Conservation (phyloP, 2,797 vertebrate genomes). For the Micromesistius poutassou region DNA sequence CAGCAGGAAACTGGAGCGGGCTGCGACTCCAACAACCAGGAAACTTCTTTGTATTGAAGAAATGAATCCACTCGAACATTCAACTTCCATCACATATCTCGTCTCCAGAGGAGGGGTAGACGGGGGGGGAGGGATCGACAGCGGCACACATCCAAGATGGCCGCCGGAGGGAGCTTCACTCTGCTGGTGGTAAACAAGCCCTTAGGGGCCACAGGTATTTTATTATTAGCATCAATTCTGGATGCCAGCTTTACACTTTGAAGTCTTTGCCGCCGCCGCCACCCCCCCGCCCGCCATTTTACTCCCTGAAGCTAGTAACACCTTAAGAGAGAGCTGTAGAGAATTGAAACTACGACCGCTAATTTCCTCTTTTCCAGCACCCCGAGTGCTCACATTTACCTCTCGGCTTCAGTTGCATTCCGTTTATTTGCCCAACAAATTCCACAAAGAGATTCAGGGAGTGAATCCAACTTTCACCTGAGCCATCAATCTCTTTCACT, state of each 20-base stretch:
- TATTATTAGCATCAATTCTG: conserved; percentile 65
- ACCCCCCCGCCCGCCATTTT: no score
- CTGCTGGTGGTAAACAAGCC: conserved; percentile 26
- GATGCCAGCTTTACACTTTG: conserved; percentile 45
- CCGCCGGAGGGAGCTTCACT: neutral
- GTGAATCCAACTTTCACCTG: conserved; percentile 29
- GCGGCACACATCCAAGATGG: conserved; percentile 19
- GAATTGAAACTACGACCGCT: conserved; percentile 43
- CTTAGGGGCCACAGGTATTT: conserved; percentile 46
- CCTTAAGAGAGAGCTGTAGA: conserved; percentile 28
- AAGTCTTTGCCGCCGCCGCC: conserved; percentile 12
- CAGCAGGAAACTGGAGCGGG: neutral
- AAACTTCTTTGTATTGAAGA: neutral
- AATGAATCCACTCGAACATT: neutral
- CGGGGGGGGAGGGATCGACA: neutral
- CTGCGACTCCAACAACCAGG: neutral
- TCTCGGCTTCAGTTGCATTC: conserved; percentile 35
- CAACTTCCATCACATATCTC: neutral
- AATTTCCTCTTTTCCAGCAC: conserved; percentile 41
- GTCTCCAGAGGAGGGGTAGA: neutral
- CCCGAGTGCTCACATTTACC: conserved; percentile 31
- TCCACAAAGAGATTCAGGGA: conserved; percentile 38
- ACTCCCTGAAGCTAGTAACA: conserved; percentile 49
- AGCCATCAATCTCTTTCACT: conserved; percentile 1
- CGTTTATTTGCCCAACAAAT: conserved; percentile 40